These are phyloP conservation scores for Habrosyne pyritoides DNA, from an alignment of 2,888 invertebrate species.

Conservation along the genomic window DNA sequence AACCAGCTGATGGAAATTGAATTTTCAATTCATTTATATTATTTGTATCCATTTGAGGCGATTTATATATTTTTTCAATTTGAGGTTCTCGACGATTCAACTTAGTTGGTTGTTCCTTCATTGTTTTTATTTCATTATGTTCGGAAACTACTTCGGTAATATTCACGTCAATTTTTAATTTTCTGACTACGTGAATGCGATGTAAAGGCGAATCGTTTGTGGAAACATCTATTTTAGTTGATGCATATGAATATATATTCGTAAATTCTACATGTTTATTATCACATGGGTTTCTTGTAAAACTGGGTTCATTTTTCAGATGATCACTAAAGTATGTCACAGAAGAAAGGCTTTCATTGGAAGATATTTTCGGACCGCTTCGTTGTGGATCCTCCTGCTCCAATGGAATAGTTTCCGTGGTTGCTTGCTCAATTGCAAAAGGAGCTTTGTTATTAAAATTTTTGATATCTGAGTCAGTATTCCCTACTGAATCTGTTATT, in stretches of 20 bases:
- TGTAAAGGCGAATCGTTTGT: constrained; percentile 42
- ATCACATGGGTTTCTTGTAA: not conserved
- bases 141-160: constrained; percentile 53
- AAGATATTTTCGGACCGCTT: not conserved
- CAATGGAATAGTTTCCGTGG: not conserved
- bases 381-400: not conserved
- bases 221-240: constrained; percentile 51
- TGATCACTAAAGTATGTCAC: not conserved
- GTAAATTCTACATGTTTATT: constrained; percentile 20
- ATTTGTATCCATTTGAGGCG: not conserved
- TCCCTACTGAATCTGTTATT: not conserved
- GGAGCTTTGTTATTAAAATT: not conserved
- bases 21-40: constrained; percentile 1
- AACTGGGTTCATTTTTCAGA: not conserved
- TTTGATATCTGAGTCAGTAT: not conserved
- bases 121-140: constrained; percentile 14
- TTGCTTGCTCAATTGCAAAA: not conserved
- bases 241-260: constrained; percentile 48
- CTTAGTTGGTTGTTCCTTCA: not conserved
- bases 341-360: not conserved
- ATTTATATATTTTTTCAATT: not conserved
- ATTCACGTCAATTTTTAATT: constrained; percentile 60
- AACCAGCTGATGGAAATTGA: not conserved
- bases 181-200: constrained; percentile 52
- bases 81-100: not conserved